Conservation (phyloP, 2,113 vertebrate species). For the Clarias magur region DNA sequence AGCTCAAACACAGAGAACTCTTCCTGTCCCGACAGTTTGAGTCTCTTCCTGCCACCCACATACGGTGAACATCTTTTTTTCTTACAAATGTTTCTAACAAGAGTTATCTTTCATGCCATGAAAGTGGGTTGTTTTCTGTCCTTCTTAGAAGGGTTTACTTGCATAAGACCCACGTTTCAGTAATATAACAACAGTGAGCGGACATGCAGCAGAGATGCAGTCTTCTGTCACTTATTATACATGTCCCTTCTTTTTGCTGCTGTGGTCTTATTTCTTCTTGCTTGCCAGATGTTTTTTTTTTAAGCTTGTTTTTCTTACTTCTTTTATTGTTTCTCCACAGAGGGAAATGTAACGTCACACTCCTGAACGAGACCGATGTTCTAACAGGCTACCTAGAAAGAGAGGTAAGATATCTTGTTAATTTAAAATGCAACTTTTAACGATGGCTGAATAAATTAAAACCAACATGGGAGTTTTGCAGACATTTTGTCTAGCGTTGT, state of each 20-base stretch:
- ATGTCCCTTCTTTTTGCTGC: neutral
- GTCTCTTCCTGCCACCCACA: slow-evolving; percentile 89
- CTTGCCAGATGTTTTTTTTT: neutral
- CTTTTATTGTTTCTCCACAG: slow-evolving; percentile 61
- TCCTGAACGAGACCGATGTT: slow-evolving; percentile 89
- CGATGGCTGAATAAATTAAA: neutral
- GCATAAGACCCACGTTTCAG: neutral
- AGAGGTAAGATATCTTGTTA: slow-evolving; percentile 68
- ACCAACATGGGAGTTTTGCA: neutral
- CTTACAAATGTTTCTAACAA: neutral
- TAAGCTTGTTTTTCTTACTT: neutral
- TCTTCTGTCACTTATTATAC: neutral
- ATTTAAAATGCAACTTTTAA: neutral
- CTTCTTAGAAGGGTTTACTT: neutral
- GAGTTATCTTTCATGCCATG: neutral
- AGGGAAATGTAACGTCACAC: slow-evolving; percentile 91
- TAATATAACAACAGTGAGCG: neutral
- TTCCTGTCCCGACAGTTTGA: slow-evolving; percentile 92
- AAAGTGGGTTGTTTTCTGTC: neutral
- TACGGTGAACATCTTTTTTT: slow-evolving; percentile 73
- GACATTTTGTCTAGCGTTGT: too few species aligned
- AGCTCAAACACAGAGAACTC: slow-evolving; percentile 90
- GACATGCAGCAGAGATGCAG: neutral
- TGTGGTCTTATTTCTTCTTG: neutral
- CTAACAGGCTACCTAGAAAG: slow-evolving; percentile 86